phyloP scores from a whole-genome alignment of 2,113 vertebrate genomes.

The Sus scrofa region DNA sequence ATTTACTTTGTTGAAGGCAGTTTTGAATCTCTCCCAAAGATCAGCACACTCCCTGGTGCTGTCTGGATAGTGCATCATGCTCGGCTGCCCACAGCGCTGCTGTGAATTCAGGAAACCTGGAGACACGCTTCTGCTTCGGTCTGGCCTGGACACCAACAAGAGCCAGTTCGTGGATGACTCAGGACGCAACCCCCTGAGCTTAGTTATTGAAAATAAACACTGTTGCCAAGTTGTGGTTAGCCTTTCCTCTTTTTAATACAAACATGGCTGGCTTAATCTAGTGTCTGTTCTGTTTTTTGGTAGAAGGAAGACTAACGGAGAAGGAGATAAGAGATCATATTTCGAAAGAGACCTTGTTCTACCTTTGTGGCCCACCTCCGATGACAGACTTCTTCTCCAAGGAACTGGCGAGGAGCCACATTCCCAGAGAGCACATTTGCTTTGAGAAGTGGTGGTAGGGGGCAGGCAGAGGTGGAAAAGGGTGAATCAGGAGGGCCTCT shows the following conservation, averaged over 20 bases:
- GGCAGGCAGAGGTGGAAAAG: background rate
- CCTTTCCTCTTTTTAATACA: background rate
- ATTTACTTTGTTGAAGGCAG: constrained; percentile 61
- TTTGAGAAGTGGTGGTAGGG: constrained; percentile 99
- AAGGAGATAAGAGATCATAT: constrained; percentile 89
- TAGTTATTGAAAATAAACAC: background rate
- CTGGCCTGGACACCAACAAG: background rate
- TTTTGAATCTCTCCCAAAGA: constrained; percentile 35
- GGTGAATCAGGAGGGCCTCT: rapidly evolving
- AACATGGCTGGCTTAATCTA: constrained; percentile 50
- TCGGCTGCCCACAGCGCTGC: background rate
- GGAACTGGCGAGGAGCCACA: constrained; percentile 88
- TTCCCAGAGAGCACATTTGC: constrained; percentile 90
- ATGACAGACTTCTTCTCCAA: constrained; percentile 95
- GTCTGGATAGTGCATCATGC: background rate
- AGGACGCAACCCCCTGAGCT: background rate
- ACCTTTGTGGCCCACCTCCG: constrained; percentile 96
- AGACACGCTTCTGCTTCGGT: background rate
- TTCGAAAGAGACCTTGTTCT: constrained; percentile 93
- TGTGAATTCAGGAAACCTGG: background rate
- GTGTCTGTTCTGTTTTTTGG: constrained; percentile 72
- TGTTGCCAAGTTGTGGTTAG: background rate
- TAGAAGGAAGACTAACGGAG: constrained; percentile 94
- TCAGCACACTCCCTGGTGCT: background rate
- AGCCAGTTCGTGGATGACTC: rapidly evolving